Evolutionary conservation across 2,797 vertebrate genomes (phyloP), one percentile per base, ranked within the genome.

Genomic region (Dicrostonyx torquatus): DNA sequence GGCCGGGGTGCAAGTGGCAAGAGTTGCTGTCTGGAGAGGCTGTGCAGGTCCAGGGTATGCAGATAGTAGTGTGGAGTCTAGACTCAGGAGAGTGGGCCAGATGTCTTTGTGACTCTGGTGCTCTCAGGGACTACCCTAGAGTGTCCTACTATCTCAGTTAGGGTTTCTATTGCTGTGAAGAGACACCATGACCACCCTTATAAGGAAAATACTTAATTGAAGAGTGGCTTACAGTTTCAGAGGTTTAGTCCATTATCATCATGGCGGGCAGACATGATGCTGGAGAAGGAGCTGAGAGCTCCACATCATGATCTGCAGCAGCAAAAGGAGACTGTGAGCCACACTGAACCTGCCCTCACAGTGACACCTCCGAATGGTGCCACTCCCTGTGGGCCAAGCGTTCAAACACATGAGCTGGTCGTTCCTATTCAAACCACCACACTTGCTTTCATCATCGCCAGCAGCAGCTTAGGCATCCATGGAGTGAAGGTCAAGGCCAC

Each of bases 401-500:
- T 66, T 34, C 29, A 66, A 31, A 66, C 64, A 34, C 5, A 15
- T 66, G 64, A 66, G 64, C 15, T 13, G 64, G 13, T 13, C 31
- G 34, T 6, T 2, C 5, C 64, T 6, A 34, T 34, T 34, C 64
- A 66, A 34, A 14, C 31, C 31, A 6, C 31, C 64, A 66, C 13
- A 14, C 64, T 31, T 14, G 1, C 2, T 6, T 3, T 3, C 0
- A 66, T 60, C 40, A 6, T 14, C 34, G 15, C 5, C 62, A 83
- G 55, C 62, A 48, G 20, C 26, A 1, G 0, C 1, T 9, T 29
- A 29, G 60, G 40, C 0, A 2, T 13, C 45, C 34, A 34, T 43
- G 22, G 37, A 43, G 20, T 50, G 50, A 24, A 50, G 43, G 48
- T 55, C 66, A 5, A 3, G 72, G 6, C 72, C 68, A 2, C 7